Conservation (phyloP, 2,888 invertebrate species). For the Silvanus unidentatus region DNA sequence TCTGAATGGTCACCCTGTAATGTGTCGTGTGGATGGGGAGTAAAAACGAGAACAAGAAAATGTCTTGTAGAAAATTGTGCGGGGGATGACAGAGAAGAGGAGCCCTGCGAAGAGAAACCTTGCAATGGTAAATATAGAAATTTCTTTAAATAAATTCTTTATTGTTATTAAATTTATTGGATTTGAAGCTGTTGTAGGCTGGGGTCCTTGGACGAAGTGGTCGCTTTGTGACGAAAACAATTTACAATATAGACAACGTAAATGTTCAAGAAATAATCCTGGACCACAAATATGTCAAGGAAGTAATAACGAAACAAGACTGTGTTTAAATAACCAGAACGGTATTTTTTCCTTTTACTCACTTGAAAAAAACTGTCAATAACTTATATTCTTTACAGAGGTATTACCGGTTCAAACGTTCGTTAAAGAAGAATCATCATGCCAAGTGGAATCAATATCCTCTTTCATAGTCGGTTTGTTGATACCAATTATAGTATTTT, state of each 20-base stretch:
- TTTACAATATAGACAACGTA: constrained; percentile 63
- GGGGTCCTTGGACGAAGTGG: constrained; percentile 74
- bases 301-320: constrained; percentile 60
- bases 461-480: not conserved
- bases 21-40: constrained; percentile 66
- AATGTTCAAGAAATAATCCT: constrained; percentile 54
- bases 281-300: constrained; percentile 63
- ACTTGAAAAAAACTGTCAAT: no score
- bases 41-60: constrained; percentile 60
- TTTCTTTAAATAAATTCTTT: not conserved
- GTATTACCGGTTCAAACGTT: not conserved
- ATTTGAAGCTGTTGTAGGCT: constrained; percentile 58
- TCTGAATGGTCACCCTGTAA: constrained; percentile 78
- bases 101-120: constrained; percentile 62
- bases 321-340: constrained; percentile 49
- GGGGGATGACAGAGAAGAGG: constrained; percentile 55
- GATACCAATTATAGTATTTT: constrained; percentile 1
- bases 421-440: no score
- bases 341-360: no score
- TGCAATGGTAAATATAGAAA: constrained; percentile 56
- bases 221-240: constrained; percentile 59
- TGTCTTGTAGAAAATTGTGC: constrained; percentile 52
- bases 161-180: not conserved
- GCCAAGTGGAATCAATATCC: no score
- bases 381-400: not conserved